Percentiles rank a stretch among this genome's conserved stretches.
Evolutionary conservation across 2,113 vertebrate genomes (phyloP).

Genomic region (Labeo rohita): DNA sequence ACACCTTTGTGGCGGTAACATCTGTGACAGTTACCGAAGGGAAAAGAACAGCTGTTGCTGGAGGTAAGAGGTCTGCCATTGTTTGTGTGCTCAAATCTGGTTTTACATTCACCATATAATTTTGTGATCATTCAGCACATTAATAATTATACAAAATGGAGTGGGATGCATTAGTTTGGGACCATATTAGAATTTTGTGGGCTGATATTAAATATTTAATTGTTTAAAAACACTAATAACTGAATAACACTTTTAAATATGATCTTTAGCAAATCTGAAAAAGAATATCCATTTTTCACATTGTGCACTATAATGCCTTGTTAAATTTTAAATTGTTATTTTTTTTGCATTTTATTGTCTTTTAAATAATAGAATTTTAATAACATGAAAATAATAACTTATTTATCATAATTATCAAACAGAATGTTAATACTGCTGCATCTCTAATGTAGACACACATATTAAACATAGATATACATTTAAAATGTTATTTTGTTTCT

Average conservation of each 20-base stretch:
- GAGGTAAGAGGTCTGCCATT: conserved; percentile 65
- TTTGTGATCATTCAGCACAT: background rate
- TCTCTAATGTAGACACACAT: background rate
- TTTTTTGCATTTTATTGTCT: background rate
- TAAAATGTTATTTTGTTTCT: background rate
- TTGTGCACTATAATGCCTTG: background rate
- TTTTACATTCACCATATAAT: background rate
- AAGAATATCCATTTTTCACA: background rate
- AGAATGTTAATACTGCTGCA: background rate
- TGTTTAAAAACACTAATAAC: background rate
- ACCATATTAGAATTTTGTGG: background rate
- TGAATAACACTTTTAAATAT: background rate
- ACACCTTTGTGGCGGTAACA: conserved; percentile 67
- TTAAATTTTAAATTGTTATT: background rate
- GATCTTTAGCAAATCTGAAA: background rate
- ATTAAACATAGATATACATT: background rate
- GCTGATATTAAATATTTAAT: background rate
- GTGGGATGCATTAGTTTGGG: background rate
- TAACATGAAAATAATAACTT: background rate
- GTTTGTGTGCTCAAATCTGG: background rate
- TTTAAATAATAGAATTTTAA: background rate
- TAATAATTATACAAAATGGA: background rate
- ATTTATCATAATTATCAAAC: background rate
- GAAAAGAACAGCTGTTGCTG: conserved; percentile 71
- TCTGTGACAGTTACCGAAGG: conserved; percentile 68